Percentiles rank a stretch among this genome's conserved stretches.
Evolutionary conservation across 2,888 invertebrate genomes (phyloP).

Genomic region (Nyleta sp.): DNA sequence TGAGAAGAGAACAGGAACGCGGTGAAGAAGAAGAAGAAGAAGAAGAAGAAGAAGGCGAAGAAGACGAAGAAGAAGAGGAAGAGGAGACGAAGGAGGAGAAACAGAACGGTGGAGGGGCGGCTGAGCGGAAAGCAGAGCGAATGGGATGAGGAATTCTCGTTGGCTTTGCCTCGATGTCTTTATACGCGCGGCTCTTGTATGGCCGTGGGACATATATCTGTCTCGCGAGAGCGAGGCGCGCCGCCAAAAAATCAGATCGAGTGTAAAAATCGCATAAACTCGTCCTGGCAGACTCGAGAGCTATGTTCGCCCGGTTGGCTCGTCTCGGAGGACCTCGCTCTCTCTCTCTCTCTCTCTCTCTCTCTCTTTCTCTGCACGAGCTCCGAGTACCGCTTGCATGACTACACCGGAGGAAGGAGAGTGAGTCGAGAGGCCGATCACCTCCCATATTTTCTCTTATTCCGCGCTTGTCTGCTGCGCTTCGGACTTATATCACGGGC

Average conservation of each 20-base stretch:
- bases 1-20: conserved; percentile 41
- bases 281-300: conserved; percentile 80
- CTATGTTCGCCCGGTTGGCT: conserved; percentile 77
- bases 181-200: conserved; percentile 82
- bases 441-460: conserved; percentile 80
- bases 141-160: conserved; percentile 83
- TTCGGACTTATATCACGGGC: conserved; percentile 77
- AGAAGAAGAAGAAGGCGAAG: conserved; percentile 58
- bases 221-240: conserved; percentile 81
- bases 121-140: conserved; percentile 72
- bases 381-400: conserved; percentile 66
- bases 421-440: conserved; percentile 76
- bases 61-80: conserved; percentile 50
- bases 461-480: conserved; percentile 75
- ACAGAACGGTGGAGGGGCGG: conserved; percentile 58
- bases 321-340: conserved; percentile 67
- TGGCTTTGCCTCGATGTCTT: conserved; percentile 82
- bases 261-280: conserved; percentile 83
- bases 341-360: conserved; percentile 72
- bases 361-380: conserved; percentile 74
- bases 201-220: conserved; percentile 82
- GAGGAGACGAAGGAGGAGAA: conserved; percentile 24
- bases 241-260: conserved; percentile 83
- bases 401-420: conserved; percentile 59
- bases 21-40: conserved; percentile 52